phyloP scores from a whole-genome alignment of 1,140 invertebrate species.

The Drosophila sechellia region DNA sequence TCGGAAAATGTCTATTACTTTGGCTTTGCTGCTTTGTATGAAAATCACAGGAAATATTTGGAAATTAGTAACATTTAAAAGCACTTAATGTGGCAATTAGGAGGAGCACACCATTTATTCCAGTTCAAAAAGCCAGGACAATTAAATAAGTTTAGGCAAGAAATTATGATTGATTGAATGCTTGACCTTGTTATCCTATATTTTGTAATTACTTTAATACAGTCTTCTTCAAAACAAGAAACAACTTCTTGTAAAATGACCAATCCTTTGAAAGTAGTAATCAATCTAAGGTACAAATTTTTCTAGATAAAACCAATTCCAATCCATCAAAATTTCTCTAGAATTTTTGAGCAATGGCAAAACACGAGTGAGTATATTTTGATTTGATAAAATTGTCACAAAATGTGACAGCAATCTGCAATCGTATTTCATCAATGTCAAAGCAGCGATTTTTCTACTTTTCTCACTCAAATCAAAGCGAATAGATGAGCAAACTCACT shows the following conservation, averaged over 20 bases:
- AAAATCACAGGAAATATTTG: conserved; percentile 4
- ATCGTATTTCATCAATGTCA: conserved; percentile 23
- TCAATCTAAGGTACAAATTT: too few relatives aligned
- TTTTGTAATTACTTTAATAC: too few relatives aligned
- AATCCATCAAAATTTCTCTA: conserved; percentile 9
- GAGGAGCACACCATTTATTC: conserved; percentile 4
- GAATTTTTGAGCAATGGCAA: neutral
- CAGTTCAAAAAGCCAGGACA: neutral
- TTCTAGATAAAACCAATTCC: too few relatives aligned
- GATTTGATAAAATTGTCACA: conserved; percentile 4
- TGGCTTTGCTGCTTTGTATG: conserved; percentile 5
- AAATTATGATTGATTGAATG: neutral
- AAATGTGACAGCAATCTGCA: conserved; percentile 5
- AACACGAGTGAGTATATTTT: conserved; percentile 2
- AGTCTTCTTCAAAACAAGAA: too few relatives aligned
- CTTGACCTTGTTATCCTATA: too few relatives aligned
- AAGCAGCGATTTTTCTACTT: conserved; percentile 18
- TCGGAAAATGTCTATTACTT: conserved; percentile 21
- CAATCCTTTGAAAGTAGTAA: too few relatives aligned
- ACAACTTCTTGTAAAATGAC: too few relatives aligned
- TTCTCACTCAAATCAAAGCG: conserved; percentile 29
- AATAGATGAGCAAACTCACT: conserved; percentile 43
- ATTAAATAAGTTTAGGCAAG: neutral
- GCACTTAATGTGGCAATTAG: conserved; percentile 10
- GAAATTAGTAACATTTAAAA: neutral